Percentiles rank a stretch among this genome's conserved stretches.
These are phyloP conservation scores for Portevinia maculata DNA, from an alignment of 2,888 invertebrate species.

Conservation along the genomic window DNA sequence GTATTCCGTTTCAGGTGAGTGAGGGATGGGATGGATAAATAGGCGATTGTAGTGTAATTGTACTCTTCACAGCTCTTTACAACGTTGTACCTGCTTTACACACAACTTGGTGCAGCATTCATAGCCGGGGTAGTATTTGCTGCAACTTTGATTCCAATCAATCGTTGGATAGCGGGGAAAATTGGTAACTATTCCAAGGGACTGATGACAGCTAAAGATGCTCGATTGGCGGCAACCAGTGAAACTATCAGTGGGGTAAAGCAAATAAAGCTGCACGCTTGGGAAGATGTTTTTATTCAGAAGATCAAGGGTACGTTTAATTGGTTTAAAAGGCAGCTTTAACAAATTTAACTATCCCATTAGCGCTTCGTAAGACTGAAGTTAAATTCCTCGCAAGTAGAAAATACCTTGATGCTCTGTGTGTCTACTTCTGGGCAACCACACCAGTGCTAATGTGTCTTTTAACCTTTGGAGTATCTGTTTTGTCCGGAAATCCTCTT, in stretches of 20 bases:
- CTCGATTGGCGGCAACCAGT: constrained; percentile 92
- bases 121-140: constrained; percentile 95
- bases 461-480: constrained; percentile 91
- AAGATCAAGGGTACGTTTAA: constrained; percentile 86
- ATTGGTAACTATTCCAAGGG: constrained; percentile 93
- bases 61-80: constrained; percentile 86
- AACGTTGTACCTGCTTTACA: constrained; percentile 92
- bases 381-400: constrained; percentile 90
- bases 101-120: constrained; percentile 95
- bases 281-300: constrained; percentile 94
- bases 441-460: constrained; percentile 96
- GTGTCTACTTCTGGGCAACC: constrained; percentile 99
- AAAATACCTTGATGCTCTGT: constrained; percentile 98
- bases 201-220: constrained; percentile 96
- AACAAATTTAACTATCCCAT: constrained; percentile 67
- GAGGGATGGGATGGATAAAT: too few species aligned
- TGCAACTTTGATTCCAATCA: constrained; percentile 94
- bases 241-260: constrained; percentile 94
- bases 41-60: not conserved
- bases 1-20: constrained; percentile 87
- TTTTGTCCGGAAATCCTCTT: constrained; percentile 89
- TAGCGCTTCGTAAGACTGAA: constrained; percentile 88
- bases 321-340: not conserved
- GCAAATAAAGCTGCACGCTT: constrained; percentile 95
- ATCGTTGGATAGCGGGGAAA: constrained; percentile 93